Percentiles rank a stretch among this genome's conserved stretches.
phyloP scores from a whole-genome alignment of 64 coral and sea anemone genomes.

The Stichodactyla mertensii region DNA sequence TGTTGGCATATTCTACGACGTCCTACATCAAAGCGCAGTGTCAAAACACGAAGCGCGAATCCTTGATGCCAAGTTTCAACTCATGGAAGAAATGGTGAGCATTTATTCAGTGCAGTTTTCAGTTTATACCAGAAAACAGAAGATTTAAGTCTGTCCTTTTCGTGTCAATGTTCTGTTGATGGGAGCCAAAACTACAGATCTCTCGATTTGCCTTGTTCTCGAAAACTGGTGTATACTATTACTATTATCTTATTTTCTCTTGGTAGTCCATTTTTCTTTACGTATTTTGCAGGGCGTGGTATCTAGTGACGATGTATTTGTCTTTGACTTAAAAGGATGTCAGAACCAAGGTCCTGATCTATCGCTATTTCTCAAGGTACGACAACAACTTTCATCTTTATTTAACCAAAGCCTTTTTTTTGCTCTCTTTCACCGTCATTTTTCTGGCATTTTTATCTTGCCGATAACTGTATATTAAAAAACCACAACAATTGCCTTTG shows the following conservation, averaged over 20 bases:
- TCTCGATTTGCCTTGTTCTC: no score
- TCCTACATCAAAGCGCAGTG: not conserved
- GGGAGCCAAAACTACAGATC: no score
- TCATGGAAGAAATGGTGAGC: conserved; percentile 70
- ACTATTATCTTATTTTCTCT: no score
- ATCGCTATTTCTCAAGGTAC: conserved; percentile 48
- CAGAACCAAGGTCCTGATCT: conserved; percentile 51
- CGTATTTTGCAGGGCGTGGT: conserved; percentile 38
- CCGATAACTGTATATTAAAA: not conserved
- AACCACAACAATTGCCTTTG: no score
- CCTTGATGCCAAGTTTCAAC: conserved; percentile 65
- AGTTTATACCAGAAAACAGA: no score
- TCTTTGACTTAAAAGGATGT: conserved; percentile 62
- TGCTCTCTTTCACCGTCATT: not conserved
- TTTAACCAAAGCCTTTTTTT: not conserved
- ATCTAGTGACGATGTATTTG: conserved; percentile 40
- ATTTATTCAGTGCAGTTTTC: not conserved
- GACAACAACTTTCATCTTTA: not conserved
- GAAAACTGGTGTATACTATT: no score
- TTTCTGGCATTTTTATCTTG: not conserved
- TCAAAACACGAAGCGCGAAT: conserved; percentile 27
- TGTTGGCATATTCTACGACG: conserved; percentile 38
- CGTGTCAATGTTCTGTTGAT: no score
- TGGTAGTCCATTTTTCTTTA: no score
- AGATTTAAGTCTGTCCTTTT: no score